Conservation (phyloP, 1,140 invertebrate genomes). For the Bemisia tabaci region DNA sequence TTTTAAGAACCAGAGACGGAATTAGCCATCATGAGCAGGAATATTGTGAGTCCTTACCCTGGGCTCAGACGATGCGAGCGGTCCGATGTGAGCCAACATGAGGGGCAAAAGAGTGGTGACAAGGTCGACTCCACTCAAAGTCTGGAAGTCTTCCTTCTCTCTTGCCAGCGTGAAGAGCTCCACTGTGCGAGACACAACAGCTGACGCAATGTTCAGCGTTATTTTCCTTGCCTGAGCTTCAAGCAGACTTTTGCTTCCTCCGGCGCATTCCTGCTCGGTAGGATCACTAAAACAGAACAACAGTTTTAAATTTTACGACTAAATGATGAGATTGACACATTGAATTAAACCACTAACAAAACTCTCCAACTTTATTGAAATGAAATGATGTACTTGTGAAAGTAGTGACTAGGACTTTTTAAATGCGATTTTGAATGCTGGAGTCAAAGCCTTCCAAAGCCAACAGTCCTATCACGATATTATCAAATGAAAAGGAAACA, state of each 20-base stretch:
- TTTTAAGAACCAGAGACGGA: too few species aligned
- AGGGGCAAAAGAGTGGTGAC: conserved; percentile 63
- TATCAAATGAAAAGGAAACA: too few species aligned
- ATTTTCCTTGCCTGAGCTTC: conserved; percentile 58
- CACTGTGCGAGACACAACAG: conserved; percentile 55
- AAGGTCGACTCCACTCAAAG: conserved; percentile 40
- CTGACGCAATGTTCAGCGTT: conserved; percentile 51
- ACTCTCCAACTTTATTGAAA: too few species aligned
- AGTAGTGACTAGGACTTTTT: too few species aligned
- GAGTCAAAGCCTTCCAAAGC: too few species aligned
- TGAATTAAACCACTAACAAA: too few species aligned
- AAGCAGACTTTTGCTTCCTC: conserved; percentile 24
- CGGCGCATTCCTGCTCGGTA: conserved; percentile 10
- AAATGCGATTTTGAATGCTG: too few species aligned
- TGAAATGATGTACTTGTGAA: too few species aligned
- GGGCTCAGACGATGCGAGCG: conserved; percentile 64
- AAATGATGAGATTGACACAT: conserved; percentile 4
- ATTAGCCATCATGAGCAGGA: too few species aligned
- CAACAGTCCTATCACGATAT: too few species aligned
- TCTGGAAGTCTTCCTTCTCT: conserved; percentile 37
- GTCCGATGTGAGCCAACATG: conserved; percentile 64
- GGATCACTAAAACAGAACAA: conserved; percentile 9
- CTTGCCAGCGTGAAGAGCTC: conserved; percentile 55
- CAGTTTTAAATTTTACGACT: background rate
- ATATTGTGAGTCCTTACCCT: conserved; percentile 47